Percentiles rank a stretch among this genome's conserved stretches.
Evolutionary conservation across 2,797 vertebrate genomes (phyloP).

Genomic region (Scolopax bukidnonensis): DNA sequence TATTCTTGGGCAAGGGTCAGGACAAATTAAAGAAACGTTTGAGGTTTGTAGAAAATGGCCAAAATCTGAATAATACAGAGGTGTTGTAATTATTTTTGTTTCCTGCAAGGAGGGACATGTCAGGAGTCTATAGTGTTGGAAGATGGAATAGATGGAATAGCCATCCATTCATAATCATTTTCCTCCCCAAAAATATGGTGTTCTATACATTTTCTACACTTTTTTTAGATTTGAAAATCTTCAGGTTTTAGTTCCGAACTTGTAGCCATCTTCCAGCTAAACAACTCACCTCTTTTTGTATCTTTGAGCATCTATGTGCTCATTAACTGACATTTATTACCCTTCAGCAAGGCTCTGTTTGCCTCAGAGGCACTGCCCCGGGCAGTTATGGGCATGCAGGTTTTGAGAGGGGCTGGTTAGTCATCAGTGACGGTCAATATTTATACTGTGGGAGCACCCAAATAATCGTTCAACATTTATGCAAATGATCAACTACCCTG

Average conservation of each 20-base stretch:
- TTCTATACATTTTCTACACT: not conserved
- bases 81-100: not conserved
- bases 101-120: not conserved
- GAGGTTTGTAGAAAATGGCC: not conserved
- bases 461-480: no score
- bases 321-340: fast-evolving
- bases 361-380: not conserved
- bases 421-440: not conserved
- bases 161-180: not conserved
- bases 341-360: not conserved
- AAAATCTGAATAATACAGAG: not conserved
- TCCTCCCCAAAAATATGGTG: fast-evolving
- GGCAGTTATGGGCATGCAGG: fast-evolving
- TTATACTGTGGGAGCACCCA: not conserved
- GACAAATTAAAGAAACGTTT: not conserved
- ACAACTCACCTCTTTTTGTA: fast-evolving
- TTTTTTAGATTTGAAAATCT: not conserved
- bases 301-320: no score
- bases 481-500: not conserved
- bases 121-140: no score
- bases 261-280: not conserved
- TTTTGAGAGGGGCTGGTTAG: not conserved
- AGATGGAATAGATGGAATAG: not conserved
- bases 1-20: not conserved
- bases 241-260: not conserved